Evolutionary conservation across 35 echinoderm and acorn worm species (phyloP).

Genomic region (Holothuria glaberrima): DNA sequence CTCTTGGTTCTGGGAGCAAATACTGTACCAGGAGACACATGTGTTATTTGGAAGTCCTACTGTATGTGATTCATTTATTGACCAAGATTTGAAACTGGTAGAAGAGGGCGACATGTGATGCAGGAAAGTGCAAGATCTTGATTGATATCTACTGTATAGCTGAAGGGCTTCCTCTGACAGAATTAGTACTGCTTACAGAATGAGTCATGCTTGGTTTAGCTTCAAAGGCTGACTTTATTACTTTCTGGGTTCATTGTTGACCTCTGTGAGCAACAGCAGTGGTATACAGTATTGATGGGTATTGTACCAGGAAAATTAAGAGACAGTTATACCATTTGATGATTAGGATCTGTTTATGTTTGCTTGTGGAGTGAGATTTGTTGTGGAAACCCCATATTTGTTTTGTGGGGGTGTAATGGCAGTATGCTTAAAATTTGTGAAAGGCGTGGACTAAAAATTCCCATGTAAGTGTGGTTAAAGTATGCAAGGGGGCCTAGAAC

Average conservation of each 20-base stretch:
- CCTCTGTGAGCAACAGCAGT: neutral
- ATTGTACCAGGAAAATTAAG: neutral
- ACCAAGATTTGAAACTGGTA: neutral
- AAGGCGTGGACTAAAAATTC: neutral
- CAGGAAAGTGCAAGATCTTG: neutral
- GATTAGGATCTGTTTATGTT: neutral
- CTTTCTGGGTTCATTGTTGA: neutral
- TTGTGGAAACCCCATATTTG: constrained; percentile 29
- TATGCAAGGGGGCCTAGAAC: too few relatives aligned
- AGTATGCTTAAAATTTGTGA: neutral
- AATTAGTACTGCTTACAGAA: neutral
- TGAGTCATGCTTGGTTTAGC: constrained; percentile 16
- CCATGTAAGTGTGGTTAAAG: neutral
- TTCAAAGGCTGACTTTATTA: neutral
- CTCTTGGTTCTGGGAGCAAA: too few relatives aligned
- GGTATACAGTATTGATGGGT: neutral
- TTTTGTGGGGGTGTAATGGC: neutral
- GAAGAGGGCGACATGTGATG: neutral
- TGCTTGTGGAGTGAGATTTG: neutral
- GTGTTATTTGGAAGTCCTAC: too few relatives aligned
- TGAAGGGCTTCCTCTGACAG: neutral
- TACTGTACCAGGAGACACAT: too few relatives aligned
- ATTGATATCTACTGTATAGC: neutral
- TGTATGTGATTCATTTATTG: too few relatives aligned
- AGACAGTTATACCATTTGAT: neutral